A percentile compares a stretch with the other conserved stretches of the same genome.
phyloP scores from a whole-genome alignment of 1,140 invertebrate genomes.

The Bathynomus jamesi region DNA sequence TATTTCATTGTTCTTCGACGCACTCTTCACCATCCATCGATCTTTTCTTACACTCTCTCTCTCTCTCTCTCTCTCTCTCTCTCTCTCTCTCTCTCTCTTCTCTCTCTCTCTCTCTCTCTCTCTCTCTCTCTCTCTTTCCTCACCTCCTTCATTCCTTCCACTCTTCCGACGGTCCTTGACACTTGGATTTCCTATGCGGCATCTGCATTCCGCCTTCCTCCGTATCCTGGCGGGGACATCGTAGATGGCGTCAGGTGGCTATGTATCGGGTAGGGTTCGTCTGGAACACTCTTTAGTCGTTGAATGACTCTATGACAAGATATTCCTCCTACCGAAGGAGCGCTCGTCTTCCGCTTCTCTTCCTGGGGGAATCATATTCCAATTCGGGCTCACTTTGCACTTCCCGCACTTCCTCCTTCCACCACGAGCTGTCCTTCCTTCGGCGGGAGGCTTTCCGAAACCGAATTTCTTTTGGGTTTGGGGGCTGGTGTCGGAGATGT shows the following conservation, averaged over 20 bases:
- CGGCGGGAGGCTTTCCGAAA: slow-evolving; percentile 45
- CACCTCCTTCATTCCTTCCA: slow-evolving; percentile 71
- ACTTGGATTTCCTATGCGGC: slow-evolving; percentile 43
- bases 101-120: no score
- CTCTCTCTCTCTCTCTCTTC: no score
- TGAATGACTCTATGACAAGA: slow-evolving; percentile 7
- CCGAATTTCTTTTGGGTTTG: slow-evolving; percentile 40
- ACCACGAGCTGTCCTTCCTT: slow-evolving; percentile 38
- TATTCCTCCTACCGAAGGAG: slow-evolving; percentile 9
- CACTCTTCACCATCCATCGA: no score
- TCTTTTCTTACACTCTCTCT: no score
- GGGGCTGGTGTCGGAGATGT: slow-evolving; percentile 37
- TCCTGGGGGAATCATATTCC: slow-evolving; percentile 46
- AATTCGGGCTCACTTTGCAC: slow-evolving; percentile 65
- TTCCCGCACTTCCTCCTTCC: slow-evolving; percentile 48
- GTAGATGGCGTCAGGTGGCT: slow-evolving; percentile 32
- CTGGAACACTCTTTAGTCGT: slow-evolving; percentile 8
- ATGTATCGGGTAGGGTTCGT: slow-evolving; percentile 32
- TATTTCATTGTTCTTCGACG: no score
- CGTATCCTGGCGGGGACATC: slow-evolving; percentile 33
- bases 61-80: no score
- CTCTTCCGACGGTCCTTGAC: slow-evolving; percentile 63
- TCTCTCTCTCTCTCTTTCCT: slow-evolving; percentile 24
- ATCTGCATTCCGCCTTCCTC: slow-evolving; percentile 30
- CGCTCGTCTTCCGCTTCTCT: slow-evolving; percentile 35